Conservation (phyloP, 2,888 invertebrate species). For the Buathra laborator region DNA sequence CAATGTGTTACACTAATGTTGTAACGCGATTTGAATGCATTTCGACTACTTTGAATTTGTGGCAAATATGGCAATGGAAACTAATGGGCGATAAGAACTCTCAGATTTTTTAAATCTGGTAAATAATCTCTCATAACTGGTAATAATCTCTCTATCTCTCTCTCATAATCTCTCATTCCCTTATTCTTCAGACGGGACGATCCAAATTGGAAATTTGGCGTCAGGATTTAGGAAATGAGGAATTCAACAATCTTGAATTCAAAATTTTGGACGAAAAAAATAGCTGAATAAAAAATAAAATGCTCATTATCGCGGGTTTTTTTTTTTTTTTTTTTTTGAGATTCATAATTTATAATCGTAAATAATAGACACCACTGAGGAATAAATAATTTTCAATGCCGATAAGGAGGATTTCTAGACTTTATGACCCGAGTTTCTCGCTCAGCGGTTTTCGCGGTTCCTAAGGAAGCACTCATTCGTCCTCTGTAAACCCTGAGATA, state of each 20-base stretch:
- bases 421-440: not conserved
- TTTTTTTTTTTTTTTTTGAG: not conserved
- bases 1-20: not conserved
- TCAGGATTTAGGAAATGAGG: too few relatives aligned
- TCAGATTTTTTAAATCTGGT: too few relatives aligned
- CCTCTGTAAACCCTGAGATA: not conserved
- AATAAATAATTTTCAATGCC: not conserved
- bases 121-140: not conserved
- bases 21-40: not conserved
- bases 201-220: too few relatives aligned
- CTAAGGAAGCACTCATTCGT: not conserved
- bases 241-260: too few relatives aligned
- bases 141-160: too few relatives aligned
- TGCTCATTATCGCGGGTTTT: not conserved
- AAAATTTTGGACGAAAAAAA: too few relatives aligned
- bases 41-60: not conserved
- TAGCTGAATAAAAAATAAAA: not conserved
- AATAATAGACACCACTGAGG: not conserved
- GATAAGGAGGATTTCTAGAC: not conserved
- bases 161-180: too few relatives aligned
- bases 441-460: not conserved
- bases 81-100: not conserved
- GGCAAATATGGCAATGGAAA: not conserved
- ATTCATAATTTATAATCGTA: not conserved
- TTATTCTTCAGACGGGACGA: not conserved